These are phyloP conservation scores for Eclectus roratus DNA, from an alignment of 2,113 vertebrate species.

Conservation along the genomic window DNA sequence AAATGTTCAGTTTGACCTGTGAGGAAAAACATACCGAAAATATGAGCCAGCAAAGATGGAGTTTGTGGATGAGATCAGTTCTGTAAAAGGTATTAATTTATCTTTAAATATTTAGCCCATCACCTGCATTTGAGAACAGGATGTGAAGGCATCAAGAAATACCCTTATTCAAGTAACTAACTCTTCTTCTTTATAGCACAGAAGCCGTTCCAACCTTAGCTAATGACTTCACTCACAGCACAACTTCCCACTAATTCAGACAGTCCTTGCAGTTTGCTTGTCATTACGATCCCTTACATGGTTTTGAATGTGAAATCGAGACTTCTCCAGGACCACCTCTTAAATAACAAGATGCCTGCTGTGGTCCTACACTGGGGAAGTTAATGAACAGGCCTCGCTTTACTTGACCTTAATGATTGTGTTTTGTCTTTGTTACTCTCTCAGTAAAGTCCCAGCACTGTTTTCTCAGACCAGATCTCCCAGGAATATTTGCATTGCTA, in stretches of 20 bases:
- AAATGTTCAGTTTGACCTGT: neutral
- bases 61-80: neutral
- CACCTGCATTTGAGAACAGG: neutral
- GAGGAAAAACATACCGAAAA: slow-evolving; percentile 16
- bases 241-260: neutral
- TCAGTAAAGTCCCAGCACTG: neutral
- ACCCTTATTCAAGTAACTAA: neutral
- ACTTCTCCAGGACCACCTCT: neutral
- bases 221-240: neutral
- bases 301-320: slow-evolving; percentile 8
- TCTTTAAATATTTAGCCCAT: neutral
- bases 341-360: neutral
- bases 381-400: neutral
- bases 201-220: neutral
- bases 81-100: neutral
- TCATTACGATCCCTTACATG: neutral
- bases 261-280: neutral
- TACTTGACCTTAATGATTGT: neutral
- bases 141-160: neutral
- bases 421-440: neutral
- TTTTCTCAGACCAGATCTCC: neutral
- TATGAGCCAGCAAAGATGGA: neutral
- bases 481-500: neutral
- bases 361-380: neutral
- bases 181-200: neutral